Evolutionary conservation across 2,888 invertebrate genomes (phyloP).

Genomic region (Erpobdella octoculata): DNA sequence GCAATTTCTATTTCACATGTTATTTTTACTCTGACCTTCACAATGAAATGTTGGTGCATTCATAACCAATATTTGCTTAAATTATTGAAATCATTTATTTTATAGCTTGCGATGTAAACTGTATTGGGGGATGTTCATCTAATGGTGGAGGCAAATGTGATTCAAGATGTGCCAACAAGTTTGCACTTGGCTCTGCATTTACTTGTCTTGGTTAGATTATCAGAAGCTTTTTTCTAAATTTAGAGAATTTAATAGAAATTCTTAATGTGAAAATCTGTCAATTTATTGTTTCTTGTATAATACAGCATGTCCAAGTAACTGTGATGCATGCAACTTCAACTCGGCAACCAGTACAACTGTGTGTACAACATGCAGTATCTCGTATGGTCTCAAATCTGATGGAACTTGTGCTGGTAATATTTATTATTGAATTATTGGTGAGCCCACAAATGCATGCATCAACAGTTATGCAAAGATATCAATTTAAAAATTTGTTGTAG

Average conservation of each 20-base stretch:
- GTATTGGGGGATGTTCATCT: conserved; percentile 6
- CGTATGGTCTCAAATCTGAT: conserved; percentile 32
- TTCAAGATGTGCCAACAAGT: conserved; percentile 10
- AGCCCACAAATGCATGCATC: no score
- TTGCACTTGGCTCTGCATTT: not conserved
- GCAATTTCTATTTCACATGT: not conserved
- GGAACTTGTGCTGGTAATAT: conserved; percentile 33
- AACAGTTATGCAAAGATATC: no score
- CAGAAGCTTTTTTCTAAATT: not conserved
- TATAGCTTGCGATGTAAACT: conserved; percentile 25
- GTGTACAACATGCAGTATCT: conserved; percentile 25
- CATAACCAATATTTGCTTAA: no score
- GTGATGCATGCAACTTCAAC: conserved; percentile 30
- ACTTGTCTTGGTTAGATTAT: not conserved
- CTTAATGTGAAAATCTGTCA: no score
- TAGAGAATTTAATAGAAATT: no score
- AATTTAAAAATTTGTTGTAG: no score
- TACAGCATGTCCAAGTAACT: conserved; percentile 32
- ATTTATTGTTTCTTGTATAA: no score
- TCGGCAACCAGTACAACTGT: conserved; percentile 17
- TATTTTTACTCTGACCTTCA: no score
- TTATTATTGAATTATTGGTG: no score
- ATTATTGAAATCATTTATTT: no score
- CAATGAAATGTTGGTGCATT: no score
- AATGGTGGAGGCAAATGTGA: conserved; percentile 32